Evolutionary conservation across 2,797 vertebrate species (phyloP).

Genomic region (Cyprinodon diabolis): DNA sequence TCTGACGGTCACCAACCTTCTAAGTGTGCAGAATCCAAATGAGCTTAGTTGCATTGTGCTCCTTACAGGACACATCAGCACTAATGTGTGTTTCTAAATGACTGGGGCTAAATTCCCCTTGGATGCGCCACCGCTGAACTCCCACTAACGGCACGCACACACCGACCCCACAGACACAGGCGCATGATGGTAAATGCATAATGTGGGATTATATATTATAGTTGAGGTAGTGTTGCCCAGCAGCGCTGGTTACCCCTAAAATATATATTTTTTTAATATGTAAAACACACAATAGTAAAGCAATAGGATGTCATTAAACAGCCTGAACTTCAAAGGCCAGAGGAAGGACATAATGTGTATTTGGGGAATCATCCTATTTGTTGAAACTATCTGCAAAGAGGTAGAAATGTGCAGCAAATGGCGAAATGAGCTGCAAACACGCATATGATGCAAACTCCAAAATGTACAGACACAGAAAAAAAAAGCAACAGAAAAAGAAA

Average conservation of each 20-base stretch:
- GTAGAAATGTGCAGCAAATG: too few species aligned
- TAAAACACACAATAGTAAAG: slow-evolving; percentile 2
- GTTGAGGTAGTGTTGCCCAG: slow-evolving; percentile 18
- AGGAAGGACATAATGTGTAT: slow-evolving; percentile 8
- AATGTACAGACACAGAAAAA: too few species aligned
- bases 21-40: slow-evolving; percentile 14
- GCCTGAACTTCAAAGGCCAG: background rate
- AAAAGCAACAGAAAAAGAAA: too few species aligned
- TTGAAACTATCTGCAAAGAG: too few species aligned
- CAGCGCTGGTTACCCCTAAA: slow-evolving; percentile 31
- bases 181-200: slow-evolving; percentile 28
- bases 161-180: slow-evolving; percentile 1
- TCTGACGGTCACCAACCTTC: background rate
- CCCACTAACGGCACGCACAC: slow-evolving; percentile 16
- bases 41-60: slow-evolving; percentile 28
- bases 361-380: slow-evolving; percentile 12
- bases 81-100: slow-evolving; percentile 46
- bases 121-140: slow-evolving; percentile 14
- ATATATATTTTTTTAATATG: slow-evolving; percentile 12
- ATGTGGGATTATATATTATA: slow-evolving; percentile 9
- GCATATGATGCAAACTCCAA: too few species aligned
- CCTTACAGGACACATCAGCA: slow-evolving; percentile 41
- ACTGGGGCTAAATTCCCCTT: slow-evolving; percentile 28
- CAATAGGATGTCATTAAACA: slow-evolving; percentile 1
- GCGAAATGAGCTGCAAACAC: too few species aligned